Base-by-base conservation (phyloP, 2,797 vertebrate species). In the Phalanger gymnotis region DNA sequence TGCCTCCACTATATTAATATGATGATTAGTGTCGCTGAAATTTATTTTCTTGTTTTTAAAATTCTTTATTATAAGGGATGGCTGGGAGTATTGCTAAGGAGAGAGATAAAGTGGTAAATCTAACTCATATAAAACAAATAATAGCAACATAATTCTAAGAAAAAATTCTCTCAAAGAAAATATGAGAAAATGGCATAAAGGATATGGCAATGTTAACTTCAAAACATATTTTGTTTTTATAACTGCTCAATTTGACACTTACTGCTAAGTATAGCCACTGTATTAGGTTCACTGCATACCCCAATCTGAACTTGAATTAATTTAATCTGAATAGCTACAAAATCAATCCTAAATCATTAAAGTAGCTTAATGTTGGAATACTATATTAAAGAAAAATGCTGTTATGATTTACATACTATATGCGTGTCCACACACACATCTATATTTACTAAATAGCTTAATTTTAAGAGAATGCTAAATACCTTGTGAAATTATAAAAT, bases 401-500 rank as follows among this genome's bases (percentile, higher is more conserved):
- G 54, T 3, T 87, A 11, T 87, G 6, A 55, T 55, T 95, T 73
- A 52, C 87, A 93, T 91, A 95, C 22, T 55, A 51, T 73, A 16
- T 73, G n/a, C 47, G n/a, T 73, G 19, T 22, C 6, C 5, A 66
- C 1, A 66, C 14, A 73, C 16, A 81, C 30, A 58, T 58, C 3
- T 91, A 92, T 90, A 81, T 30, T 94, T 91, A 28, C 87, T 94
- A 90, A 4, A 30, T 47, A 93, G 93, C 54, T 27, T 94, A 47
- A 94, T 16, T 54, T 92, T 90, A 95, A 93, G 92, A 89, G 30
- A 93, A 30, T 90, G 16, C 3, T 92, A 94, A 34, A 16, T 22
- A 93, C 13, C 27, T 92, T 91, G 25, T 96, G 93, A 96, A 94
- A 57, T 28, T 87, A 34, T 57, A 91, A 94, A 92, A 92, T 54